These are phyloP conservation scores for Semaprochilodus insignis DNA, from an alignment of 2,797 vertebrate genomes.

Conservation along the genomic window DNA sequence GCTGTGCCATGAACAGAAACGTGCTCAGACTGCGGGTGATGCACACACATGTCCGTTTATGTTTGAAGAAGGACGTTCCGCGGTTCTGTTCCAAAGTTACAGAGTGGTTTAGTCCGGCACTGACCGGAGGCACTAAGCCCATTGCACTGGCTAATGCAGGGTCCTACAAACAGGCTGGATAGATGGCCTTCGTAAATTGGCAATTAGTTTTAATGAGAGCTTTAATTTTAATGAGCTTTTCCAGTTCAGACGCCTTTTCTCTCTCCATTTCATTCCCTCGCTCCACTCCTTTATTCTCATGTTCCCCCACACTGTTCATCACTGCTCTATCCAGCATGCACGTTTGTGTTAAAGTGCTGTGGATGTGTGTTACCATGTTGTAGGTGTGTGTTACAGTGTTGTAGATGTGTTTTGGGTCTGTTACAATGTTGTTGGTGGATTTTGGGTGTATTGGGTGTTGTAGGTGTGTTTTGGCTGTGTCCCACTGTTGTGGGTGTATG, in stretches of 20 bases:
- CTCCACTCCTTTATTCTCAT: slow-evolving; percentile 52
- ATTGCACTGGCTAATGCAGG: slow-evolving; percentile 60
- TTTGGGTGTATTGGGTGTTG: background rate
- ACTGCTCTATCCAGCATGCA: slow-evolving; percentile 21
- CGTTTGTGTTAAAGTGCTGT: background rate
- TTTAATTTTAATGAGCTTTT: slow-evolving; percentile 82
- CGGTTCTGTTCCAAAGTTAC: background rate
- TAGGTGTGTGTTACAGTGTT: background rate
- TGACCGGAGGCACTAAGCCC: background rate
- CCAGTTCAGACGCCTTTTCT: slow-evolving; percentile 59
- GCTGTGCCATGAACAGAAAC: no score
- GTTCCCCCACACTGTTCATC: slow-evolving; percentile 25
- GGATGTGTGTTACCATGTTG: background rate
- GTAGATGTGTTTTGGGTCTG: slow-evolving; percentile 57
- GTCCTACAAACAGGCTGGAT: slow-evolving; percentile 55
- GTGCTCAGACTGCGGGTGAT: no score
- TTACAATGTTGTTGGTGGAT: background rate
- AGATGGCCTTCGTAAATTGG: slow-evolving; percentile 74
- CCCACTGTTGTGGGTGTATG: background rate
- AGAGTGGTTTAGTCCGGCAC: background rate
- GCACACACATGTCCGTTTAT: no score
- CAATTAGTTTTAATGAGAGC: slow-evolving; percentile 82
- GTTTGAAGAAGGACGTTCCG: background rate
- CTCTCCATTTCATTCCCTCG: slow-evolving; percentile 53
- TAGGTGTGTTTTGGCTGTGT: background rate